Evolutionary conservation across 2,888 invertebrate genomes (phyloP).

Genomic region (Pammene fasciana): DNA sequence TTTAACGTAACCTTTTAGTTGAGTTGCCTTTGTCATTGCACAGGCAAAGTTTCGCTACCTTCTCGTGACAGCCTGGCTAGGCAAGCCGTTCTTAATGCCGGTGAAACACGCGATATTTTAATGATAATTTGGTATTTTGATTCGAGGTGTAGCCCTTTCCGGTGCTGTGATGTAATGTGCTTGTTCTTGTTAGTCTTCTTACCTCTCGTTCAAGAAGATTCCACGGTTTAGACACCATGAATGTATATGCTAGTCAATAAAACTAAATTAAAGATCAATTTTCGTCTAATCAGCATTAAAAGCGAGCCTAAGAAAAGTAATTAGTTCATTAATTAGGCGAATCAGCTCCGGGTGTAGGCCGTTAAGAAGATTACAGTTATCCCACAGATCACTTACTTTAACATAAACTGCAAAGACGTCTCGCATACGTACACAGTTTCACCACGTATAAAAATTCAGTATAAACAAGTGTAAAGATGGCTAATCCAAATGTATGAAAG

Average conservation of each 20-base stretch:
- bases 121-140: conserved; percentile 40
- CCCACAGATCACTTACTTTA: neutral
- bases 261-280: neutral
- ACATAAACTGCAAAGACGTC: neutral
- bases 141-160: conserved; percentile 29
- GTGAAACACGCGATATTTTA: conserved; percentile 36
- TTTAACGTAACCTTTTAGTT: neutral
- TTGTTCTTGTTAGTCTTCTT: no score
- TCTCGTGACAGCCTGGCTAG: conserved; percentile 25
- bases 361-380: conserved; percentile 8
- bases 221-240: no score
- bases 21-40: neutral
- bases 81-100: conserved; percentile 15
- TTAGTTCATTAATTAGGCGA: conserved; percentile 9
- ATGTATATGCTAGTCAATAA: neutral
- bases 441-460: no score
- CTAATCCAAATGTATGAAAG: no score
- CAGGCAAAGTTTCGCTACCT: conserved; percentile 22
- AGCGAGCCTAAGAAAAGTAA: neutral
- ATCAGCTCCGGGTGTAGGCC: neutral
- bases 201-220: no score
- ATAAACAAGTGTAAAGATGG: no score
- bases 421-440: neutral
- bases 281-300: neutral
- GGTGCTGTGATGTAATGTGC: conserved; percentile 12